These are phyloP conservation scores for Rhinichthys klamathensis DNA, from an alignment of 2,113 vertebrate species.

Conservation along the genomic window DNA sequence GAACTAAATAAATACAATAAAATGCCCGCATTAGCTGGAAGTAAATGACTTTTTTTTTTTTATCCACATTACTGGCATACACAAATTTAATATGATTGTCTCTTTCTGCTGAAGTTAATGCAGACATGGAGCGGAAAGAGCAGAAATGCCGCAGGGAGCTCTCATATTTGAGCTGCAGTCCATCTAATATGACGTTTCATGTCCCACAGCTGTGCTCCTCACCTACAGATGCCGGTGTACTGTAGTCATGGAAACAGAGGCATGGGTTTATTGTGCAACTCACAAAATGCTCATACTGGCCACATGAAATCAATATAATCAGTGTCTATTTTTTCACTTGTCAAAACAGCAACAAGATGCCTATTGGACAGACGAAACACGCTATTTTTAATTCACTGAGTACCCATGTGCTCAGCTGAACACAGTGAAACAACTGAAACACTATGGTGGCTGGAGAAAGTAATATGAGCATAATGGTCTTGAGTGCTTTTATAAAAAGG, in stretches of 20 bases:
- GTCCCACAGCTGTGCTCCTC: constrained; percentile 28
- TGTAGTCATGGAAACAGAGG: constrained; percentile 41
- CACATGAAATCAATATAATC: not conserved
- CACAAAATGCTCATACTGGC: not conserved
- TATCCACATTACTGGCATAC: not conserved
- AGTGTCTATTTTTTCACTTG: constrained; percentile 2
- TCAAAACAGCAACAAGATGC: not conserved
- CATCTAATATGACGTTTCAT: constrained; percentile 4
- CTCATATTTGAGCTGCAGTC: not conserved
- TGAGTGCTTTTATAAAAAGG: not conserved
- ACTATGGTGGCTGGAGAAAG: not conserved
- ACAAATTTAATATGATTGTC: not conserved
- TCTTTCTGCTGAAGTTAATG: not conserved
- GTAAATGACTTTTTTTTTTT: not conserved
- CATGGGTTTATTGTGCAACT: not conserved
- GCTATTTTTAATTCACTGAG: not conserved
- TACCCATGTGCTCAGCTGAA: not conserved
- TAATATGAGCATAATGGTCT: not conserved
- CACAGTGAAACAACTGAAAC: not conserved
- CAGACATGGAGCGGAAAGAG: constrained; percentile 17
- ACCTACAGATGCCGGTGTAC: not conserved
- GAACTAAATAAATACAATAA: not conserved
- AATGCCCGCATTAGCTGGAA: not conserved
- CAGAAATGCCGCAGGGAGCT: constrained; percentile 16
- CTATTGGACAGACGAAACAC: not conserved